phyloP scores from a whole-genome alignment of 2,888 invertebrate species.

The Eumerus sabulonum region DNA sequence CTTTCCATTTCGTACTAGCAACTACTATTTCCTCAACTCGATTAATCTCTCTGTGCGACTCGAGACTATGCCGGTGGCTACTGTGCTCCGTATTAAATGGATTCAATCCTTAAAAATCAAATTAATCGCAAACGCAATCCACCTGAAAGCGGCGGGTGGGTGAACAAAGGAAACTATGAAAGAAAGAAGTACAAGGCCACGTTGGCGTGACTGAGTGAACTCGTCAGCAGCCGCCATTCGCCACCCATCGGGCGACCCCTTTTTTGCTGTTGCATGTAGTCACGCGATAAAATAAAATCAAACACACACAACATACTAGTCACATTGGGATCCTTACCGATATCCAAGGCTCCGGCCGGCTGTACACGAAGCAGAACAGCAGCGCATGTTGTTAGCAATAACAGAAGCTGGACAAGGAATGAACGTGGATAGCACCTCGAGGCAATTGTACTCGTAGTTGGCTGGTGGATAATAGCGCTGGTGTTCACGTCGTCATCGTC shows the following conservation, averaged over 20 bases:
- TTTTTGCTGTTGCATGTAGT: slow-evolving; percentile 52
- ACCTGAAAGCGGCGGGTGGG: slow-evolving; percentile 1
- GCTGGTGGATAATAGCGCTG: slow-evolving; percentile 24
- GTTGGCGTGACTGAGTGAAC: slow-evolving; percentile 54
- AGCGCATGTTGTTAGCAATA: slow-evolving; percentile 58
- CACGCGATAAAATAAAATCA: slow-evolving; percentile 53
- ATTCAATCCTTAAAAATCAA: slow-evolving; percentile 59
- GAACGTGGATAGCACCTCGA: slow-evolving; percentile 26
- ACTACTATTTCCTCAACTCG: slow-evolving; percentile 19
- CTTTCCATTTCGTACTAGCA: neutral
- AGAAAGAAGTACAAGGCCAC: slow-evolving; percentile 57
- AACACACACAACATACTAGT: slow-evolving; percentile 15
- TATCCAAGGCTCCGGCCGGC: slow-evolving; percentile 55
- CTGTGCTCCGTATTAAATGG: slow-evolving; percentile 27
- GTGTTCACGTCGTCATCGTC: too few relatives aligned
- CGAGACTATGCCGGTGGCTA: slow-evolving; percentile 13
- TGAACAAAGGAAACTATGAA: neutral
- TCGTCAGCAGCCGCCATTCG: slow-evolving; percentile 1
- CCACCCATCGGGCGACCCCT: slow-evolving; percentile 5
- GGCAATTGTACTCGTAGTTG: slow-evolving; percentile 13
- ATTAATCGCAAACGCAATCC: slow-evolving; percentile 59
- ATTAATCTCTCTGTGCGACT: slow-evolving; percentile 45
- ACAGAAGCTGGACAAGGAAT: slow-evolving; percentile 48
- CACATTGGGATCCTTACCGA: slow-evolving; percentile 59
- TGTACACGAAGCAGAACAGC: slow-evolving; percentile 38